Percentiles rank a stretch among this genome's conserved stretches.
Conservation (phyloP, 2,888 invertebrate species). For the Gibbula magus region DNA sequence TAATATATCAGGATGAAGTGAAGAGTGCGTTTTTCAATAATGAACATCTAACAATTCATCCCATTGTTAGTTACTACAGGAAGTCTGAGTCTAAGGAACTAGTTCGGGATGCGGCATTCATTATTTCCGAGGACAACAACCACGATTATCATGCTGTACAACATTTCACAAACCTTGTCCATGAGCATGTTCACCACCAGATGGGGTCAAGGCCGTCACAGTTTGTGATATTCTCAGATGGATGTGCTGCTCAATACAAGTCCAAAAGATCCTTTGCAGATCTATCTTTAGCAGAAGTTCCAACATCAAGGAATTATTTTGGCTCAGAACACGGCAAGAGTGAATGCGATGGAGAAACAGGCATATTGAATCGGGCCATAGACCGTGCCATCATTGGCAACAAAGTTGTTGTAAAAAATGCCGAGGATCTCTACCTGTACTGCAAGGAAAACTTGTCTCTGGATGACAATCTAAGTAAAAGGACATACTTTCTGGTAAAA, state of each 20-base stretch:
- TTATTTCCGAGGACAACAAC: too few species aligned
- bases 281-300: not conserved
- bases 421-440: constrained; percentile 35
- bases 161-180: too few species aligned
- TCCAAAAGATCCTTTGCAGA: constrained; percentile 42
- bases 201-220: too few species aligned
- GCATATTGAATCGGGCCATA: constrained; percentile 37
- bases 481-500: constrained; percentile 37
- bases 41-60: too few species aligned
- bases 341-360: constrained; percentile 40
- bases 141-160: too few species aligned
- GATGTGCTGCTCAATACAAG: constrained; percentile 30
- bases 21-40: too few species aligned
- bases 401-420: constrained; percentile 37
- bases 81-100: too few species aligned
- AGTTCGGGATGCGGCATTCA: too few species aligned
- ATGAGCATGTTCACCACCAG: too few species aligned
- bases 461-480: constrained; percentile 29
- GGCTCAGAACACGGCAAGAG: constrained; percentile 44
- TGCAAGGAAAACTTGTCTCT: constrained; percentile 22
- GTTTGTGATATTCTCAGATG: too few species aligned
- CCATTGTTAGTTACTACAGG: too few species aligned
- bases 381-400: constrained; percentile 42
- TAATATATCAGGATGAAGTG: too few species aligned
- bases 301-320: constrained; percentile 35